Percentiles rank a stretch among this genome's conserved stretches.
These are phyloP conservation scores for Isichthys henryi DNA, from an alignment of 2,113 vertebrate genomes.

Conservation along the genomic window DNA sequence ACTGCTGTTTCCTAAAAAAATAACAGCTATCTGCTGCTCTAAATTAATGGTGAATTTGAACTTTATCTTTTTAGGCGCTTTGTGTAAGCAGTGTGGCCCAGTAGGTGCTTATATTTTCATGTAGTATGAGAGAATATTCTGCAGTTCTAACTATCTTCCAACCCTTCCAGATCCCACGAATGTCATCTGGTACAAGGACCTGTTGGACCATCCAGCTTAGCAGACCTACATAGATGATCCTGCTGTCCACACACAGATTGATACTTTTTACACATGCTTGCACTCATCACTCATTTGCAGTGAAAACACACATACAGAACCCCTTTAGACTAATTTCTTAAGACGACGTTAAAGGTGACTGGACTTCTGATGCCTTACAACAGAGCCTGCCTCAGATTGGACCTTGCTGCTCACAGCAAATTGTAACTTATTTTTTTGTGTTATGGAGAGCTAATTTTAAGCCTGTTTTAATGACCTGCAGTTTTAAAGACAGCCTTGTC, in stretches of 20 bases:
- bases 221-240: conserved; percentile 20
- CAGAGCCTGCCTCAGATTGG: conserved; percentile 58
- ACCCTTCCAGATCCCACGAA: conserved; percentile 53
- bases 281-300: background rate
- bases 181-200: conserved; percentile 59
- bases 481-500: conserved; percentile 28
- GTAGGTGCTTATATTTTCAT: background rate
- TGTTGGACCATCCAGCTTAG: conserved; percentile 55
- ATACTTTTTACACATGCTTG: background rate
- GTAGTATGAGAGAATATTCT: background rate
- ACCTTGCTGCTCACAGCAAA: conserved; percentile 35
- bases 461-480: conserved; percentile 38
- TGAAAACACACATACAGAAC: conserved; percentile 46
- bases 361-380: conserved; percentile 64
- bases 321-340: conserved; percentile 62
- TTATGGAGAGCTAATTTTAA: conserved; percentile 38
- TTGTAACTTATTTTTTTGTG: conserved; percentile 15
- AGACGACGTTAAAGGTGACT: conserved; percentile 46
- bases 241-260: background rate
- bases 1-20: background rate
- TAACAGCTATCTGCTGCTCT: background rate
- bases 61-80: background rate
- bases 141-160: background rate
- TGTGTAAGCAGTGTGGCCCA: background rate
- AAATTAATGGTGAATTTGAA: background rate